These are phyloP conservation scores for Discoglossus pictus DNA, from an alignment of 2,797 vertebrate genomes.

Conservation along the genomic window DNA sequence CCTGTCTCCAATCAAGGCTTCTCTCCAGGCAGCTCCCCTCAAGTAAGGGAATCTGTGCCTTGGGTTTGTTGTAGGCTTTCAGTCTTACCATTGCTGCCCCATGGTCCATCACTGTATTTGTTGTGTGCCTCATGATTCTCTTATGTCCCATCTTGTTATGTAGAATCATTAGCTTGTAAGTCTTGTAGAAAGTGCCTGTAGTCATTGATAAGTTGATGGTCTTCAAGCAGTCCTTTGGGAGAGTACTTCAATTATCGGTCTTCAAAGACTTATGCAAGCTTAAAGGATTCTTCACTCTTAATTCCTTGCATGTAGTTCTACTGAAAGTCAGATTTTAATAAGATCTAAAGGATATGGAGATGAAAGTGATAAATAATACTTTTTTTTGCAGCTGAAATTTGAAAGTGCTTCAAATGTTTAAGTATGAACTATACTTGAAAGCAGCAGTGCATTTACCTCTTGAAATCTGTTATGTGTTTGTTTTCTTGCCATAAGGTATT, in stretches of 20 bases:
- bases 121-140: conserved; percentile 67
- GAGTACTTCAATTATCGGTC: background rate
- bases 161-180: conserved; percentile 42
- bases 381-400: background rate
- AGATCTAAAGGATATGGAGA: background rate
- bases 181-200: conserved; percentile 19
- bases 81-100: conserved; percentile 59
- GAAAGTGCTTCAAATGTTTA: conserved; percentile 4
- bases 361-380: conserved; percentile 1
- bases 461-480: too few species aligned
- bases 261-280: background rate
- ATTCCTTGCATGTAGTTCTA: background rate
- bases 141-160: conserved; percentile 53
- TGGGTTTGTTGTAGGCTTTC: conserved; percentile 53
- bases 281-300: background rate
- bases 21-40: conserved; percentile 97
- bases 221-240: conserved; percentile 17
- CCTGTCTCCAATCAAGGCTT: conserved; percentile 99
- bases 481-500: too few species aligned
- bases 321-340: background rate
- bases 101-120: conserved; percentile 53
- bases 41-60: conserved; percentile 85
- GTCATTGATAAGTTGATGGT: conserved; percentile 1
- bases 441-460: too few species aligned
- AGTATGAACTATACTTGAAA: too few species aligned